Evolutionary conservation across 2,797 vertebrate species (phyloP), one percentile per base, ranked within the genome.

Genomic region (Cryptoprocta ferox): DNA sequence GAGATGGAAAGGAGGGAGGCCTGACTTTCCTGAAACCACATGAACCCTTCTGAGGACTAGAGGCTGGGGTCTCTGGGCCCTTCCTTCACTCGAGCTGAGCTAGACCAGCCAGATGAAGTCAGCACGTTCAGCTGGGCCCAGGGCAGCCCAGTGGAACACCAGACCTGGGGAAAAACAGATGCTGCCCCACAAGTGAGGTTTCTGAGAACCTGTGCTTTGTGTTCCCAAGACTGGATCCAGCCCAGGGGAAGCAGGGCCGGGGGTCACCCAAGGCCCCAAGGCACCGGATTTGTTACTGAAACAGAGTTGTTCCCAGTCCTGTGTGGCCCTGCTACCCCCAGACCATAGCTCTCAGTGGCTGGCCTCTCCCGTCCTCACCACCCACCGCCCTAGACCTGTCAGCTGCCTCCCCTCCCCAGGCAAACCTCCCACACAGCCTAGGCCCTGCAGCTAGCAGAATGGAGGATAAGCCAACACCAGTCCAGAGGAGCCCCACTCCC

Each of bases 221-320:
- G 88, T 95, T 92, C 95, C 79, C 35, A 65, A 21, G 66, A 88
- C 6, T 90, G 94, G 71, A 66, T 76, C 90, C 14, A 14, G 93
- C 92, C 96, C 95, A 95, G 76, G 12, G n/a, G 94, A 96, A 97
- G 81, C 73, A 87, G 94, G 96, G 91, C 76, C 94, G 89, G 79
- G 0, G 96, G 93, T 97, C 94, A 97, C 66, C 11, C 96, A 86
- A 96, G 94, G 96, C 96, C 96, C 97, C 53, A 95, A 82, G 66
- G 82, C 82, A 85, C 4, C 3, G 86, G 95, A 92, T 83, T 88
- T 10, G 11, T 91, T 73, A 80, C 88, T 2, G n/a, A 96, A 37
- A 79, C 70, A 32, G 96, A 92, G 90, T 39, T 68, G 35, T 63
- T 94, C 87, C 83, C 73, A 35, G 96, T 50, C 71, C 90, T 26